Conservation (phyloP, 2,888 invertebrate genomes). For the Netelia virgata region DNA sequence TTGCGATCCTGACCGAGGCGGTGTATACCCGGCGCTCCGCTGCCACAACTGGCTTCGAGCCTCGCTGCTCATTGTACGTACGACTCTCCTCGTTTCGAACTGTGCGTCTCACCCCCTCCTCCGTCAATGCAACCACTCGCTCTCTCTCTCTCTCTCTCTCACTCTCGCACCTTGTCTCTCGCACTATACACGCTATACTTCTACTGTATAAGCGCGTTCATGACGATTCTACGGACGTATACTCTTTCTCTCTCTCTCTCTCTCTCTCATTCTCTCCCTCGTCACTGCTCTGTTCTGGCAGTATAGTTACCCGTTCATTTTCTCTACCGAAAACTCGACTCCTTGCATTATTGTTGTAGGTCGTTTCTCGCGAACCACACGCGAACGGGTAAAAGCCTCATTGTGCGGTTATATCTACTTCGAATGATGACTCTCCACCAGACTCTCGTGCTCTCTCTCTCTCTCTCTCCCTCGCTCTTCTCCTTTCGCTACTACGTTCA, state of each 20-base stretch:
- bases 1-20: conserved; percentile 60
- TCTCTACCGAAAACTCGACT: conserved; percentile 66
- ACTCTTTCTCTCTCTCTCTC: conserved; percentile 45
- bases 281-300: conserved; percentile 51
- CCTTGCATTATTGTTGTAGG: conserved; percentile 61
- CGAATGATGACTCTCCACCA: conserved; percentile 54
- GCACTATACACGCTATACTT: conserved; percentile 35
- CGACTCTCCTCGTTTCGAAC: conserved; percentile 56
- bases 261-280: too few species aligned
- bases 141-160: conserved; percentile 41
- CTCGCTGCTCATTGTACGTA: conserved; percentile 65
- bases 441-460: conserved; percentile 4
- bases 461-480: conserved; percentile 4
- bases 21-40: conserved; percentile 63
- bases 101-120: conserved; percentile 52
- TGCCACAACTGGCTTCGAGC: conserved; percentile 68
- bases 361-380: conserved; percentile 58
- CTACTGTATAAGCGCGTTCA: conserved; percentile 46
- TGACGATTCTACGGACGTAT: conserved; percentile 64
- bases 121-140: conserved; percentile 31
- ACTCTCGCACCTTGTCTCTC: conserved; percentile 44
- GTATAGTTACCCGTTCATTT: conserved; percentile 63
- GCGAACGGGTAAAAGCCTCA: conserved; percentile 43
- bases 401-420: conserved; percentile 58
- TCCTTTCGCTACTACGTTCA: conserved; percentile 17